These are phyloP conservation scores for Sebastes umbrosus DNA, from an alignment of 2,797 vertebrate species.

Conservation along the genomic window DNA sequence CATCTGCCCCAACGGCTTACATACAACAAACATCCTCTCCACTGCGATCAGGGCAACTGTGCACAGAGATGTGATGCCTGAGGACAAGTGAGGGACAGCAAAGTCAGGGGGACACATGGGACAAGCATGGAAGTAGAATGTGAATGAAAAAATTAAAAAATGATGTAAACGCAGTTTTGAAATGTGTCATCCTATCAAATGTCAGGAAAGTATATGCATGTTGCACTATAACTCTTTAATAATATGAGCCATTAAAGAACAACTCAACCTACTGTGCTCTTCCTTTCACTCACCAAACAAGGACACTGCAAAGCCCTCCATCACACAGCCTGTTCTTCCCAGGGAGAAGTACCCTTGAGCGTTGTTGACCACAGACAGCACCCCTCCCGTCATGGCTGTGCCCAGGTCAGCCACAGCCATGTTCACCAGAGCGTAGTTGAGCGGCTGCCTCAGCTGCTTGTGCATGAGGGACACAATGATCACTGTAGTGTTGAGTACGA, in stretches of 20 bases:
- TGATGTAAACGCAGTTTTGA: not conserved
- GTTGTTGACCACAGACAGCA: constrained; percentile 79
- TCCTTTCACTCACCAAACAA: constrained; percentile 77
- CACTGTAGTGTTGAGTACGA: constrained; percentile 77
- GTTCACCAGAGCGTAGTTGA: constrained; percentile 83
- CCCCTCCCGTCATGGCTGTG: constrained; percentile 73
- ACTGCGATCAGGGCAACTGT: constrained; percentile 81
- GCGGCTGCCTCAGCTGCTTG: constrained; percentile 79
- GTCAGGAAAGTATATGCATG: not conserved
- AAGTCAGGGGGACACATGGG: not conserved
- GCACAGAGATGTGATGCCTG: constrained; percentile 82
- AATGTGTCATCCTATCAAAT: not conserved
- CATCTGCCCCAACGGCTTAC: constrained; percentile 77
- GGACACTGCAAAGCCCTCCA: constrained; percentile 81
- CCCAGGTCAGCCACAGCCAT: constrained; percentile 81
- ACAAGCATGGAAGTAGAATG: not conserved
- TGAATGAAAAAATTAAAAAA: not conserved
- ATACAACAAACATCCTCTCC: constrained; percentile 81
- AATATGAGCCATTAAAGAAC: not conserved
- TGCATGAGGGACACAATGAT: constrained; percentile 76
- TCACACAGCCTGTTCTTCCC: constrained; percentile 78
- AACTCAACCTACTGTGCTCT: not conserved
- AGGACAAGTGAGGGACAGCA: not conserved
- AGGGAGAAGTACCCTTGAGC: constrained; percentile 78
- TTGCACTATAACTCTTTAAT: not conserved